Evolutionary conservation across 2,113 vertebrate species (phyloP), one percentile per base, ranked within the genome.

Genomic region (Buteo buteo): DNA sequence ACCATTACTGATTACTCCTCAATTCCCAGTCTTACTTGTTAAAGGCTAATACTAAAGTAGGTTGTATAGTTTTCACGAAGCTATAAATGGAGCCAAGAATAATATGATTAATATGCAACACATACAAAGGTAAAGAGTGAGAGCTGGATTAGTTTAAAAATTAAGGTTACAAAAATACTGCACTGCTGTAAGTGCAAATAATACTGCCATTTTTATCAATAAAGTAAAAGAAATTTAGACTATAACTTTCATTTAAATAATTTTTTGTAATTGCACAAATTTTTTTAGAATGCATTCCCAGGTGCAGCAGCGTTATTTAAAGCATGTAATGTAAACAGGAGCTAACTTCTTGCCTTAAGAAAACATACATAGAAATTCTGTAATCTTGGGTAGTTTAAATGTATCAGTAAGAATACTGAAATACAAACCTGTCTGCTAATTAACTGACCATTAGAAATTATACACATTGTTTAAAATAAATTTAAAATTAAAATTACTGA

Each of bases 1-100:
- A 98, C 98, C 98, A 98, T 98, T 98, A 97, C 98, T 98, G 98
- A 98, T 98, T 98, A 96, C 96, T 96, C 95, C 95, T 98, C 96
- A 98, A 98, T 98, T 98, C 98, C 98, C 97, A 98, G 95, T 96
- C 94, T 98, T 83, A 62, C 93, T 98, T 98, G 96, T 97, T 98
- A 98, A 96, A 97, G 97, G 96, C 94, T 93, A 94, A 98, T 98
- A 92, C 96, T 92, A 84, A 98, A 97, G 82, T 84, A 98, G 97
- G 87, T 94, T 98, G 96, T 96, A 77, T 80, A 90, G 96, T 97
- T 98, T 98, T 93, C 95, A 97, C 70, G 86, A 86, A 96, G 83
- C 90, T 94, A 88, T 93, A 97, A 95, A 96, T 12, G 11, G 92
- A 90, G 88, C 76, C 95, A 93, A 96, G 96, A 97, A 96, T 97